Percentiles rank a stretch among this genome's conserved stretches.
Evolutionary conservation across 2,888 invertebrate species (phyloP).

Genomic region (Mesochorus sp.): DNA sequence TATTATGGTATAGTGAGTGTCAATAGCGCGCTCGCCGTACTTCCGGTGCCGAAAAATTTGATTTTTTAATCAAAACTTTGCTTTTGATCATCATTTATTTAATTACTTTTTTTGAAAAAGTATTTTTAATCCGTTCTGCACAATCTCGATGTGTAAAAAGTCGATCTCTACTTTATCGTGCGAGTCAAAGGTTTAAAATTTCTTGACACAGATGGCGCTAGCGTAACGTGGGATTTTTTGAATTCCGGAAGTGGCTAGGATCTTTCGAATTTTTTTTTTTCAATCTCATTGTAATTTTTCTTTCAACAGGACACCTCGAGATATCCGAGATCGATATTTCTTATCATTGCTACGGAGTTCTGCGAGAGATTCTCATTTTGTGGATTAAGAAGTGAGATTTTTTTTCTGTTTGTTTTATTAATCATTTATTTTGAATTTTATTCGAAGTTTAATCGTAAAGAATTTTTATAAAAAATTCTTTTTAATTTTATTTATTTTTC

Average conservation of each 20-base stretch:
- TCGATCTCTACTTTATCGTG: constrained; percentile 12
- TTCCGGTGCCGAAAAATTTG: too few species aligned
- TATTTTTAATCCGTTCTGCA: too few species aligned
- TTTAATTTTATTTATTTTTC: too few species aligned
- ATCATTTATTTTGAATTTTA: background rate
- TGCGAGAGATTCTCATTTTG: constrained; percentile 94
- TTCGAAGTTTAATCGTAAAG: too few species aligned
- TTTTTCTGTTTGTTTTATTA: background rate
- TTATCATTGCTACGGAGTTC: constrained; percentile 92
- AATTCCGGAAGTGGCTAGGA: too few species aligned
- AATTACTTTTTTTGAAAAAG: background rate
- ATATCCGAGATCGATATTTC: constrained; percentile 88
- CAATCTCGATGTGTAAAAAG: too few species aligned
- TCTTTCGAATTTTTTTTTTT: background rate
- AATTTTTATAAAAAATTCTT: too few species aligned
- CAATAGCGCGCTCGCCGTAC: too few species aligned
- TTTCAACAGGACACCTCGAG: constrained; percentile 64
- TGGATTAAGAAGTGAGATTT: constrained; percentile 88
- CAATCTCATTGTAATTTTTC: background rate
- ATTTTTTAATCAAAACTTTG: too few species aligned
- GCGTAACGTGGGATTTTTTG: background rate
- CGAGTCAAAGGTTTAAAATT: background rate
- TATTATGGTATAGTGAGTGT: too few species aligned
- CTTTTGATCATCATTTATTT: background rate
- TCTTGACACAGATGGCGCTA: background rate